A percentile compares a stretch with the other conserved stretches of the same genome.
Evolutionary conservation across 64 coral and sea anemone species (phyloP).

Genomic region (Pocillopora verrucosa): DNA sequence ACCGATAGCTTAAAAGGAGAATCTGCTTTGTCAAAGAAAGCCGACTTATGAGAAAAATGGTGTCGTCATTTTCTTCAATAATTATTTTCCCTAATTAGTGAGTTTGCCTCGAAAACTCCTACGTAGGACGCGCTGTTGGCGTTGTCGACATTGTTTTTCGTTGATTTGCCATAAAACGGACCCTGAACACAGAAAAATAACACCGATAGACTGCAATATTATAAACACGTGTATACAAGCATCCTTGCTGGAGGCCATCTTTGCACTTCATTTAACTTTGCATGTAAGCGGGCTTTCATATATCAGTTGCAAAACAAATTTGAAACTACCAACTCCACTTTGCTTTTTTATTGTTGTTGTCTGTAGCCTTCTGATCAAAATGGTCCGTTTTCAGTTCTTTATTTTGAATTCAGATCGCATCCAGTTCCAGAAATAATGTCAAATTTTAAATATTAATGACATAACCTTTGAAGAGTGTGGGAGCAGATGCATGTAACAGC

Average conservation of each 20-base stretch:
- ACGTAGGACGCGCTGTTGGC: not conserved
- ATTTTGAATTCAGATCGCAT: constrained; percentile 10
- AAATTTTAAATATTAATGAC: constrained; percentile 47
- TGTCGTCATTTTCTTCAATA: not conserved
- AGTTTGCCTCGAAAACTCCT: not conserved
- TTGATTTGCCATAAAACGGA: not conserved
- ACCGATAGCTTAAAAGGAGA: not conserved
- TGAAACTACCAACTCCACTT: not conserved
- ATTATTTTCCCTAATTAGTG: constrained; percentile 5
- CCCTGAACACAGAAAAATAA: not conserved
- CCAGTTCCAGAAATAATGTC: constrained; percentile 9
- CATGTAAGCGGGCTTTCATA: not conserved
- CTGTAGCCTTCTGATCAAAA: not conserved
- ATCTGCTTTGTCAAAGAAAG: not conserved
- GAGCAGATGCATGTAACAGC: not conserved
- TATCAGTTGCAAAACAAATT: not conserved
- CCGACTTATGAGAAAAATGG: not conserved
- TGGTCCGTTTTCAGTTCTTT: constrained; percentile 16
- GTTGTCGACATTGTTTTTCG: not conserved
- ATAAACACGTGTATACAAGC: not conserved
- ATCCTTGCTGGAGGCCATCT: not conserved
- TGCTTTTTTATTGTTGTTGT: not conserved
- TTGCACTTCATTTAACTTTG: not conserved
- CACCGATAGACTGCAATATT: not conserved
- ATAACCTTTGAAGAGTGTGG: not conserved